Percentiles rank a stretch among this genome's conserved stretches.
phyloP scores from a whole-genome alignment of 2,888 invertebrate genomes.

The Calliphora vomitoria region DNA sequence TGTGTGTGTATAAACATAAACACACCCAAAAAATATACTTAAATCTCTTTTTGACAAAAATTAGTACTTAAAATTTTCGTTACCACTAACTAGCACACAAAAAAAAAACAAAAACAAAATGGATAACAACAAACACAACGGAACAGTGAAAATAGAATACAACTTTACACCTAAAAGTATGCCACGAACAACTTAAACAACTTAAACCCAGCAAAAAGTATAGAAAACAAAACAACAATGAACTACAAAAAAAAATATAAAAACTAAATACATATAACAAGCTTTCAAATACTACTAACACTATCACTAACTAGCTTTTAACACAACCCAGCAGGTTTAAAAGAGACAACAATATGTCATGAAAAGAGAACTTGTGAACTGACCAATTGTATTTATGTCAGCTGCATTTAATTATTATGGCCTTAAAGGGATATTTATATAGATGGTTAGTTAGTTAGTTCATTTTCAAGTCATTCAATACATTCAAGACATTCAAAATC shows the following conservation, averaged over 20 bases:
- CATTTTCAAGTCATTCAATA: too few species aligned
- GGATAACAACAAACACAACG: constrained; percentile 19
- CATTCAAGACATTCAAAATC: too few species aligned
- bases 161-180: constrained; percentile 61
- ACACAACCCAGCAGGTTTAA: neutral
- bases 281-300: constrained; percentile 43
- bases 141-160: neutral
- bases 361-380: too few species aligned
- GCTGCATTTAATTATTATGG: too few species aligned
- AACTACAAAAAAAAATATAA: neutral
- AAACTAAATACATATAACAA: constrained; percentile 52
- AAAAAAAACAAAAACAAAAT: constrained; percentile 36
- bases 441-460: too few species aligned
- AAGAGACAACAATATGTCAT: too few species aligned
- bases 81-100: constrained; percentile 50
- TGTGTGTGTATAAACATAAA: neutral
- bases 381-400: neutral
- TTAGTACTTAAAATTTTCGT: constrained; percentile 53
- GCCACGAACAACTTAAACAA: constrained; percentile 53
- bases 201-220: constrained; percentile 49
- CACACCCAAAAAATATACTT: neutral
- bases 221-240: constrained; percentile 23
- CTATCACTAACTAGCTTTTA: neutral
- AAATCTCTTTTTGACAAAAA: constrained; percentile 44
- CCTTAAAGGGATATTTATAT: too few species aligned